These are phyloP conservation scores for Hystrix brachyura DNA, from an alignment of 2,113 vertebrate genomes.

Conservation along the genomic window DNA sequence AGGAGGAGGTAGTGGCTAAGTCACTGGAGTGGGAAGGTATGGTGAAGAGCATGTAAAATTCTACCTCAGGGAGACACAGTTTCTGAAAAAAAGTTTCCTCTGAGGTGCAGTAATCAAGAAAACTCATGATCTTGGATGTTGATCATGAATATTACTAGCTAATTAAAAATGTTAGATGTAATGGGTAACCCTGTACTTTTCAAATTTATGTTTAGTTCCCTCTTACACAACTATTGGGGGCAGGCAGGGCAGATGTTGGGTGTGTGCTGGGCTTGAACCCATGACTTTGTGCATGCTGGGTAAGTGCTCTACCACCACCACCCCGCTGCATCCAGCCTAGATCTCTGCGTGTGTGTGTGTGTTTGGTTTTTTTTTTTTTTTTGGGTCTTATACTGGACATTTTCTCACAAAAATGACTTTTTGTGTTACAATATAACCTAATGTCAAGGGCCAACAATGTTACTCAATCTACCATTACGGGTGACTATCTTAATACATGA, in stretches of 20 bases:
- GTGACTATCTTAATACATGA: background rate
- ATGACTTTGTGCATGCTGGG: background rate
- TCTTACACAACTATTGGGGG: background rate
- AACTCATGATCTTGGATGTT: background rate
- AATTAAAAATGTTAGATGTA: constrained; percentile 7
- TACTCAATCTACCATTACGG: background rate
- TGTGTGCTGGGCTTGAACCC: background rate
- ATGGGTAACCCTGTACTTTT: background rate
- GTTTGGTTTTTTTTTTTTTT: background rate
- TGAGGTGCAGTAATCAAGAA: background rate
- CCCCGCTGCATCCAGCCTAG: background rate
- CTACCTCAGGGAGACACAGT: background rate
- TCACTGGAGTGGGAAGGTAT: background rate
- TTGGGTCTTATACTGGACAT: background rate
- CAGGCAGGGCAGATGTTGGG: no score
- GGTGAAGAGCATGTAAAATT: background rate
- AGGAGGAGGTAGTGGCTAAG: background rate
- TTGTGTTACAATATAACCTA: background rate
- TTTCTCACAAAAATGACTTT: background rate
- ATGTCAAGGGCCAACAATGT: background rate
- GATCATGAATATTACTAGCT: background rate
- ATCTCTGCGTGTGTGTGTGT: background rate
- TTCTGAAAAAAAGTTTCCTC: constrained; percentile 17
- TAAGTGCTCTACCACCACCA: background rate
- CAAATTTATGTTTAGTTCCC: background rate